Base-by-base conservation (phyloP, 2,888 invertebrate species). In the Margaritifera margaritifera region DNA sequence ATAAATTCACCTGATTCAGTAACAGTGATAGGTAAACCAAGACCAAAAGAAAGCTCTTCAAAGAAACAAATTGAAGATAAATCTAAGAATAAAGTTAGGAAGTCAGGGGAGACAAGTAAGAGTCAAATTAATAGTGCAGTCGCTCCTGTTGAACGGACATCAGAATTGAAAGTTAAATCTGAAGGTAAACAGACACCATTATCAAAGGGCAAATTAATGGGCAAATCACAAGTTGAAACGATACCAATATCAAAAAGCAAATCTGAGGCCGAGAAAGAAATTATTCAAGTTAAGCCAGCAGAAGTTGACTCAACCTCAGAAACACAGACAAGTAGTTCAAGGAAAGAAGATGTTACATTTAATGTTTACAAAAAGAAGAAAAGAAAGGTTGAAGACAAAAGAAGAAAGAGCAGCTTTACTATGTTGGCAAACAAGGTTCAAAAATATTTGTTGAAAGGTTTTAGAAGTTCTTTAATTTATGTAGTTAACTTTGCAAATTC, bases 1-100 rank as follows among this genome's bases (percentile, higher is more conserved):
- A 77, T 72, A 31, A 65, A 69, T 42, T 77, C 74, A 18, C 74
- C 76, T 22, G 62, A 64, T 54, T 65, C 68, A 54, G 66, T 66
- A 31, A 72, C 51, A 42, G 42, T 42, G 53, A 62, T 42, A 50
- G 56, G 50, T 51, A 20, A 51, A 50, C 42, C 42, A 57, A 52
- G n/a, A 24, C 51, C 50, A n/a, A 25, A 24, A 20, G 50, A 20
- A 53, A 55, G 25, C 4, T 31, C n/a, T 53, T 31, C 22, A 31
- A 53, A n/a, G 56, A 67, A 59, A 24, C 31, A 22, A 55, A 55
- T 25, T 31, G n/a, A 50, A 3, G 55, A 60, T 24, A 22, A 2
- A 5, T 55, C 6, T 50, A 64, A 42, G 27, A n/a, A 15, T 53
- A 59, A 53, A 27, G 64, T 59, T 1, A 68, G 31, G 42, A 51